Evolutionary conservation across 1,140 invertebrate species (phyloP).

Genomic region (Teleopsis dalmanni): DNA sequence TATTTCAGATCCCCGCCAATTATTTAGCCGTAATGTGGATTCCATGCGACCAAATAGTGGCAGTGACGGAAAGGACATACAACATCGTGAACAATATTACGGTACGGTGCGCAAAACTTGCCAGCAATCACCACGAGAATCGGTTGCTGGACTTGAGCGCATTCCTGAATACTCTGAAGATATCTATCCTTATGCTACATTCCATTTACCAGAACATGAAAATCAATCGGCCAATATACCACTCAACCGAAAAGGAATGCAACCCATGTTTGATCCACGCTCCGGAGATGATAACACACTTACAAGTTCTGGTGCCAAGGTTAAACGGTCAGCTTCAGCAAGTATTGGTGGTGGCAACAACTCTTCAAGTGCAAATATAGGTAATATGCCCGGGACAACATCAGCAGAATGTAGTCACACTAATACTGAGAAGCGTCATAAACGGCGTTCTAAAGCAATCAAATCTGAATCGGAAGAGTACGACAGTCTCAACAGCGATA

Average conservation of each 20-base stretch:
- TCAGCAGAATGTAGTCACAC: slow-evolving; percentile 19
- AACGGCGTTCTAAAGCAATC: slow-evolving; percentile 25
- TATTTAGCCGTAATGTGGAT: slow-evolving; percentile 21
- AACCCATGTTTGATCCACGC: slow-evolving; percentile 21
- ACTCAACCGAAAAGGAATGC: slow-evolving; percentile 22
- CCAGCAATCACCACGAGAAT: slow-evolving; percentile 48
- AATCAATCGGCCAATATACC: slow-evolving; percentile 37
- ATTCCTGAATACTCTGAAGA: slow-evolving; percentile 57
- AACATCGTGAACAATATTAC: slow-evolving; percentile 52
- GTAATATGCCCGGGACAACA: slow-evolving; percentile 10
- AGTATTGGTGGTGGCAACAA: slow-evolving; percentile 13
- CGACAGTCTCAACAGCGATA: slow-evolving; percentile 54
- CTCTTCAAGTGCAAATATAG: slow-evolving; percentile 21
- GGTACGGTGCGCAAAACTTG: slow-evolving; percentile 50
- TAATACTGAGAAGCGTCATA: slow-evolving; percentile 24
- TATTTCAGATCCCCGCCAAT: slow-evolving; percentile 21
- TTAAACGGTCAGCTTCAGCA: slow-evolving; percentile 37
- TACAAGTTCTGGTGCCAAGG: slow-evolving; percentile 19
- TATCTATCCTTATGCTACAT: slow-evolving; percentile 58
- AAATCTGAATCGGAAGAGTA: slow-evolving; percentile 56
- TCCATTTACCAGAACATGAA: slow-evolving; percentile 54
- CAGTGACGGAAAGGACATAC: slow-evolving; percentile 25
- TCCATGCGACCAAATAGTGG: slow-evolving; percentile 18
- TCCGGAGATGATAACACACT: slow-evolving; percentile 22
- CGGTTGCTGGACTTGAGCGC: slow-evolving; percentile 47